phyloP scores from a whole-genome alignment of 2,113 vertebrate species.

The Dasyornis broadbenti region DNA sequence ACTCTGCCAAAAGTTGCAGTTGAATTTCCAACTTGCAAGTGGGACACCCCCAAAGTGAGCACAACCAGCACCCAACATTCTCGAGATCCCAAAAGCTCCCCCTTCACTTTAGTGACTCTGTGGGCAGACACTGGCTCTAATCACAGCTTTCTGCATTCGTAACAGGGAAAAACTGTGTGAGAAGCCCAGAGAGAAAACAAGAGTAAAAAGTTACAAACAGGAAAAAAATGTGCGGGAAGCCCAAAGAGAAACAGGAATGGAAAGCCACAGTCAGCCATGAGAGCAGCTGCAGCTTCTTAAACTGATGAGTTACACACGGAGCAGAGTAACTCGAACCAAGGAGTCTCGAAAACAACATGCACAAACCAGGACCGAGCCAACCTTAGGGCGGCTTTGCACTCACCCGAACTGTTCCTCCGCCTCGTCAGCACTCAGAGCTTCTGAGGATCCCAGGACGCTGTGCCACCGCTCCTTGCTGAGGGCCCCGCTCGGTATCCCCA shows the following conservation, averaged over 20 bases:
- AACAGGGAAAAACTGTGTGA: background rate
- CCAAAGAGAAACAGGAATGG: background rate
- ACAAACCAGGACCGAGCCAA: fast-evolving
- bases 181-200: background rate
- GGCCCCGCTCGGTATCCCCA: background rate
- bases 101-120: background rate
- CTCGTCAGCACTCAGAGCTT: background rate
- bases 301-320: background rate
- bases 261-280: background rate
- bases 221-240: background rate
- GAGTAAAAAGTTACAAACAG: background rate
- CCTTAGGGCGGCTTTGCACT: background rate
- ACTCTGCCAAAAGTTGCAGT: background rate
- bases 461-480: background rate
- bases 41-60: background rate
- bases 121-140: background rate
- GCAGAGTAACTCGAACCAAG: background rate
- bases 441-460: background rate
- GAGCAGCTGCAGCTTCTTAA: conserved; percentile 23
- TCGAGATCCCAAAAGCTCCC: background rate
- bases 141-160: background rate
- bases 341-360: background rate
- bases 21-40: background rate
- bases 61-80: background rate
- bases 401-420: conserved; percentile 43